These are phyloP conservation scores for Channa striata DNA, from an alignment of 2,797 vertebrate genomes.

Conservation along the genomic window DNA sequence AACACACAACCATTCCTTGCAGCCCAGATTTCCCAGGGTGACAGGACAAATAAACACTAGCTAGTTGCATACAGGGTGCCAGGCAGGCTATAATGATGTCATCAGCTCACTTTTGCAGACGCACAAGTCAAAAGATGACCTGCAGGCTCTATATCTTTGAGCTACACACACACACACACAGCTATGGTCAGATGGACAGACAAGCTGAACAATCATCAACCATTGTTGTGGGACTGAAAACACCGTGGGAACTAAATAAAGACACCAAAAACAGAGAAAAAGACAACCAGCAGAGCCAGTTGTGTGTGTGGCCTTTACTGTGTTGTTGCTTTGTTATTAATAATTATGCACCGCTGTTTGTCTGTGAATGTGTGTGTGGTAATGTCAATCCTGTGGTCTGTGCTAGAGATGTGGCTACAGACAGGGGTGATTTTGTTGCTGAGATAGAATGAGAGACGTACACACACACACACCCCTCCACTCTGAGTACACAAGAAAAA, in stretches of 20 bases:
- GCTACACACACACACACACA: conserved; percentile 6
- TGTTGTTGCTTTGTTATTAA: conserved; percentile 43
- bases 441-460: conserved; percentile 30
- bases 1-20: conserved; percentile 35
- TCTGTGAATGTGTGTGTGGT: conserved; percentile 5
- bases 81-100: conserved; percentile 69
- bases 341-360: conserved; percentile 29
- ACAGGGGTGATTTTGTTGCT: conserved; percentile 34
- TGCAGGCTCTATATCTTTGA: conserved; percentile 42
- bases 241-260: conserved; percentile 73
- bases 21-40: conserved; percentile 70
- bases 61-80: conserved; percentile 58
- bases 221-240: conserved; percentile 68
- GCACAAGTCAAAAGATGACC: conserved; percentile 53
- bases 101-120: conserved; percentile 62
- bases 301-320: conserved; percentile 28
- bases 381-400: conserved; percentile 11
- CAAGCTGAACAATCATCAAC: conserved; percentile 65
- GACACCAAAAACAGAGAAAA: conserved; percentile 10
- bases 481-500: conserved; percentile 57
- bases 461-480: conserved; percentile 23
- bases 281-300: conserved; percentile 62
- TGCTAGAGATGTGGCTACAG: conserved; percentile 45
- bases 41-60: conserved; percentile 79
- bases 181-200: conserved; percentile 63